Base-by-base conservation (phyloP, 2,888 invertebrate species). In the Plemyria rubiginata region DNA sequence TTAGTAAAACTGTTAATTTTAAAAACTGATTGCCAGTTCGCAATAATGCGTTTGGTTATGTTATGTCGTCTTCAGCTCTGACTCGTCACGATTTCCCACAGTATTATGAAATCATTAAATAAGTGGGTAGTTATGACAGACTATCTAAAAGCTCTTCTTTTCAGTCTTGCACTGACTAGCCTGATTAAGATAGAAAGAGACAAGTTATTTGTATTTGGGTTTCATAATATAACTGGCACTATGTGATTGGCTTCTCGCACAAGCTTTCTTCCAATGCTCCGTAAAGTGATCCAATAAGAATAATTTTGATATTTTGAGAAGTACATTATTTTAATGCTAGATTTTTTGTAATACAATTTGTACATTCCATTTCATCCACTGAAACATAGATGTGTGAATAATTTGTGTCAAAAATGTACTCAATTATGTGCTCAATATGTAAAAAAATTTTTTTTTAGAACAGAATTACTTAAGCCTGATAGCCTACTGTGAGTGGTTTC, bases 401-500 rank as follows among this genome's bases (percentile, higher is more conserved):
- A 38, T 48, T 13, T 57, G 56, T 38, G 53, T 75, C 61, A 71
- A 75, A 71, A 75, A 75, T 75, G 78, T 78, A 77, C 85, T 84
- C 84, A 84, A 83, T 65, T 61, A 22, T 73, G 71, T 75, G 68
- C 71, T 74, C 69, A 68, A 66, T 69, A 62, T 16, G 72, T 60
- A 66, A 67, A 63, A 75, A 67, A 73, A 70, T 66, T 74, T 78
- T 53, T 62, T 60, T n/a, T 28, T 58, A 54, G 54, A 63, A 57
- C 64, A 84, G 59, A 63, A 22, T 41, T 52, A 38, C 15, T 6
- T 51, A 50, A 86, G 85, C 83, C 86, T 85, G 85, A 84, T 56
- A 69, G 68, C 5, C 12, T 54, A n/a, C 7, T 6, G 13, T 36
- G 22, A 22, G n/a, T 11, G 11, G 45, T 60, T 60, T 54, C 49